These are phyloP conservation scores for Excalfactoria chinensis DNA, from an alignment of 2,113 vertebrate species.

Conservation along the genomic window DNA sequence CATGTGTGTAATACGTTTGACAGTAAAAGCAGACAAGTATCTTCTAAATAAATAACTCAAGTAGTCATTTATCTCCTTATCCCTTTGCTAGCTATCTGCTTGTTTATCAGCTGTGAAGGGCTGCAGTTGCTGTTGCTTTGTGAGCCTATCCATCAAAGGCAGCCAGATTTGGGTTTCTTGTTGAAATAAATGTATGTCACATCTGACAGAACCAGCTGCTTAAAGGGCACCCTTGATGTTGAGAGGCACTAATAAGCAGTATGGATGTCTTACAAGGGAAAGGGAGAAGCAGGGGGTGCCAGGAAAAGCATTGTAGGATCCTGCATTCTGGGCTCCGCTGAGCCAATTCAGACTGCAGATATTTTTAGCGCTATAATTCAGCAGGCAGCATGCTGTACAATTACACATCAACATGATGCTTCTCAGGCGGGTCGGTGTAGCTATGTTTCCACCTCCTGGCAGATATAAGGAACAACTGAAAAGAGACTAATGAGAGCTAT, in stretches of 20 bases:
- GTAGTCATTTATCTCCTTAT: neutral
- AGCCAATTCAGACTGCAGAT: neutral
- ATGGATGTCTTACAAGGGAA: neutral
- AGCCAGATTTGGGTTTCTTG: neutral
- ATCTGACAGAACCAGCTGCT: constrained; percentile 13
- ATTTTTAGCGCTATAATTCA: constrained; percentile 21
- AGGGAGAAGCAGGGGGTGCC: neutral
- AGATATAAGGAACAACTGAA: constrained; percentile 13
- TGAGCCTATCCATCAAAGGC: neutral
- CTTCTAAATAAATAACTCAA: neutral
- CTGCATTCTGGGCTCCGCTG: neutral
- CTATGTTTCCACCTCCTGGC: constrained; percentile 67
- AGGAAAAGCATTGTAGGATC: neutral
- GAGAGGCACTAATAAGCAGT: neutral
- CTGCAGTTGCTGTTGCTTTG: neutral
- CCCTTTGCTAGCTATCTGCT: neutral
- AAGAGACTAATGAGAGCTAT: neutral
- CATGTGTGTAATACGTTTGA: rapidly evolving
- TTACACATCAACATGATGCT: neutral
- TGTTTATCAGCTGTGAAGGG: neutral
- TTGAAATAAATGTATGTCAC: neutral
- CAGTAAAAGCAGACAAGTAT: neutral
- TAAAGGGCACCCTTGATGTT: neutral
- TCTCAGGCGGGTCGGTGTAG: neutral
- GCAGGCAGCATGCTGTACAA: neutral